Evolutionary conservation across 1,140 invertebrate genomes (phyloP).

Genomic region (Lasioglossum albipes): DNA sequence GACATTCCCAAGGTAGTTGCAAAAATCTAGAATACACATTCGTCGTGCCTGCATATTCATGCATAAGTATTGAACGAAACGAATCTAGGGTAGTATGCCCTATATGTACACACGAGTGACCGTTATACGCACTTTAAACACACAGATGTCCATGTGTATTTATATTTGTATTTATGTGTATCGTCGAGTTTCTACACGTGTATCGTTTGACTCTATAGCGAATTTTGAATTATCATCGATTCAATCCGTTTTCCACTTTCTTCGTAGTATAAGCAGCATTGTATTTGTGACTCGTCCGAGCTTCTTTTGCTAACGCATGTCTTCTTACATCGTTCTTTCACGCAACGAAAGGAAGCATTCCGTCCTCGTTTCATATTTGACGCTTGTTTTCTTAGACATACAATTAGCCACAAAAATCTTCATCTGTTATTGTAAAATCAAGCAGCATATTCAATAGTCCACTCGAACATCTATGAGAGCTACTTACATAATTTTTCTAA

Average conservation of each 20-base stretch:
- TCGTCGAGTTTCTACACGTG: neutral
- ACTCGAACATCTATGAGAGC: no score
- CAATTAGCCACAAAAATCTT: neutral
- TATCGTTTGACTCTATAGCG: neutral
- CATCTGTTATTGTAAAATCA: neutral
- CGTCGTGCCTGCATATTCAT: conserved; percentile 50
- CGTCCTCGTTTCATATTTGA: neutral
- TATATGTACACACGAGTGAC: conserved; percentile 36
- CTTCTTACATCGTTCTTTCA: neutral
- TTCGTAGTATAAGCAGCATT: neutral
- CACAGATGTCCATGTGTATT: neutral
- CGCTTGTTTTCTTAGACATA: neutral
- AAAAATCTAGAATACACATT: conserved; percentile 64
- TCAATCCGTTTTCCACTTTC: neutral
- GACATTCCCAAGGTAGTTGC: conserved; percentile 92
- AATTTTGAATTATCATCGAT: conserved; percentile 1
- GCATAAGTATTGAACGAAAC: conserved; percentile 59
- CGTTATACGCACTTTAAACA: conserved; percentile 22
- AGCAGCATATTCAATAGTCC: no score
- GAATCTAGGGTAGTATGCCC: conserved; percentile 19
- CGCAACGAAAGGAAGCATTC: conserved; percentile 6
- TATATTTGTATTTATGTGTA: conserved; percentile 13
- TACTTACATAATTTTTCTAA: no score
- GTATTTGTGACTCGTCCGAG: conserved; percentile 12
- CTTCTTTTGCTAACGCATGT: conserved; percentile 1